Percentiles rank a stretch among this genome's conserved stretches.
phyloP scores from a whole-genome alignment of 2,113 vertebrate genomes.

The Charadrius vociferus region DNA sequence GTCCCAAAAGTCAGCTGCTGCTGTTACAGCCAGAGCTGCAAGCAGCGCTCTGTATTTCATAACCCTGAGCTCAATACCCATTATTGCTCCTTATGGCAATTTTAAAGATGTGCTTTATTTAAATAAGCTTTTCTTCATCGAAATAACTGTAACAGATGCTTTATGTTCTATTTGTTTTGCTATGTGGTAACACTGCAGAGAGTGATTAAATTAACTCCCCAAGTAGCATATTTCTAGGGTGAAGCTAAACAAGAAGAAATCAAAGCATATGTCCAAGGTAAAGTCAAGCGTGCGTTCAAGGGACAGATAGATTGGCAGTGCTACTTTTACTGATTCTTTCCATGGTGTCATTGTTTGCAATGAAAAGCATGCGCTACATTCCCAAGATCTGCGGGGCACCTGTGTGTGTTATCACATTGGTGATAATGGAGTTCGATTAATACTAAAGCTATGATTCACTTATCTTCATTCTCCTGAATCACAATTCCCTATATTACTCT shows the following conservation, averaged over 20 bases:
- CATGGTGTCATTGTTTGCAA: neutral
- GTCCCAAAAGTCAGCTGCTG: neutral
- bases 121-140: conserved; percentile 25
- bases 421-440: neutral
- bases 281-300: neutral
- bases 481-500: neutral
- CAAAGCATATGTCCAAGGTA: neutral
- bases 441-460: neutral
- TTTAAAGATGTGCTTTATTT: conserved; percentile 53
- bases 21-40: neutral
- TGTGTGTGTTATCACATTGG: neutral
- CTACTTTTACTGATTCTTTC: neutral
- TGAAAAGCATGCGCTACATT: neutral
- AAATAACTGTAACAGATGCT: conserved; percentile 50
- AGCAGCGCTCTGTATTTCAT: neutral
- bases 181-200: conserved; percentile 6
- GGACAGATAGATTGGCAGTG: neutral
- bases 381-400: neutral
- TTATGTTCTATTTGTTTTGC: conserved; percentile 41
- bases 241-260: neutral
- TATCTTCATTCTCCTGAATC: neutral
- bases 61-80: neutral
- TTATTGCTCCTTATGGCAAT: conserved; percentile 43
- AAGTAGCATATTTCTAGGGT: neutral
- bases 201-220: conserved; percentile 22